Evolutionary conservation across 2,797 vertebrate species (phyloP).

Genomic region (Momotus momota): DNA sequence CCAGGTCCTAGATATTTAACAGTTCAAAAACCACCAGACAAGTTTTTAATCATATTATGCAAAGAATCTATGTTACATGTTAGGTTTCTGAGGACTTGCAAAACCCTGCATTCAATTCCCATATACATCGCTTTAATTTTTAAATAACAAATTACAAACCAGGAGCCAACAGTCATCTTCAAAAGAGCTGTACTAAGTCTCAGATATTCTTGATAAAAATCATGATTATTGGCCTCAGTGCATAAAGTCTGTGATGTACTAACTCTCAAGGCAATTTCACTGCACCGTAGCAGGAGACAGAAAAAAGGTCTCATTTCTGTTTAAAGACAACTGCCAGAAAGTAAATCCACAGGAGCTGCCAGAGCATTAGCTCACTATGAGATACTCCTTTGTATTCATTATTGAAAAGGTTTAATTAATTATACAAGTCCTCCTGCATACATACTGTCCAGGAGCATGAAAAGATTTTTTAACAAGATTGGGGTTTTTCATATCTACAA

Average conservation of each 20-base stretch:
- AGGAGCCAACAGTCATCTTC: neutral
- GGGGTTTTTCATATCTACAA: neutral
- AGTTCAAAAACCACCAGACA: neutral
- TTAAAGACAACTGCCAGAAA: neutral
- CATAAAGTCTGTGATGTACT: neutral
- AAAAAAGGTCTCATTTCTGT: neutral
- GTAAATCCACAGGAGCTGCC: neutral
- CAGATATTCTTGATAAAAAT: neutral
- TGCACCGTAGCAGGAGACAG: neutral
- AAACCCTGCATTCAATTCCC: neutral
- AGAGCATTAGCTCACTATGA: neutral
- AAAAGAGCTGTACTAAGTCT: neutral
- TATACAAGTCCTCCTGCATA: neutral
- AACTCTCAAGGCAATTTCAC: neutral
- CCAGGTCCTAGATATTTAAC: neutral
- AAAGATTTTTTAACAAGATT: neutral
- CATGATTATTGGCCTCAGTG: neutral
- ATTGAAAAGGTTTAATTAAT: neutral
- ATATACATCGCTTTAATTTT: neutral
- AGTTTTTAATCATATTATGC: neutral
- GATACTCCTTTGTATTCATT: neutral
- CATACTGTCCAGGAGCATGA: neutral
- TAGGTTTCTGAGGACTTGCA: neutral
- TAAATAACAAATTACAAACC: neutral
- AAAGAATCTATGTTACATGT: neutral